Percentiles rank a stretch among this genome's conserved stretches.
Evolutionary conservation across 2,888 invertebrate genomes (phyloP).

Genomic region (Eremobia ochroleuca): DNA sequence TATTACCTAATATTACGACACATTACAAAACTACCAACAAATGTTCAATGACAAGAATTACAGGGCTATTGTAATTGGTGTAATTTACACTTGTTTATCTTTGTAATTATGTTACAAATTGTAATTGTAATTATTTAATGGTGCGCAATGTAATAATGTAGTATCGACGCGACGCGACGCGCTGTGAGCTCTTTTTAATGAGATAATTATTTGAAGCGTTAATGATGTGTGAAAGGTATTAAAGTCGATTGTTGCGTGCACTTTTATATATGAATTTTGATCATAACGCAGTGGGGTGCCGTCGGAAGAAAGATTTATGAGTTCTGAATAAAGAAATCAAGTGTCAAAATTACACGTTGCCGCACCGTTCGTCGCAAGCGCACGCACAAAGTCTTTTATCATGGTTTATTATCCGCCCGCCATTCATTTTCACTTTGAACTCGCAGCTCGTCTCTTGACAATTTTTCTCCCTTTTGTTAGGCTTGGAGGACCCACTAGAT

Average conservation of each 20-base stretch:
- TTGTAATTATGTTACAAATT: conserved; percentile 57
- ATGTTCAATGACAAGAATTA: conserved; percentile 65
- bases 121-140: conserved; percentile 55
- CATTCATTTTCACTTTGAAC: conserved; percentile 84
- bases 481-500: conserved; percentile 75
- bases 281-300: conserved; percentile 67
- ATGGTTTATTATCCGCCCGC: conserved; percentile 77
- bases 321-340: conserved; percentile 86
- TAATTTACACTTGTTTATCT: conserved; percentile 63
- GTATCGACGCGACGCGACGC: conserved; percentile 29
- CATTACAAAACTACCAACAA: conserved; percentile 59
- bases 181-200: conserved; percentile 41
- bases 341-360: conserved; percentile 83
- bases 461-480: conserved; percentile 83
- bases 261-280: conserved; percentile 67
- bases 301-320: conserved; percentile 76
- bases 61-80: conserved; percentile 57
- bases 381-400: conserved; percentile 75
- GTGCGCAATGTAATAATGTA: conserved; percentile 31
- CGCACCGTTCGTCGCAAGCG: conserved; percentile 65
- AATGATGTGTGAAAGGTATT: conserved; percentile 59
- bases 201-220: conserved; percentile 51
- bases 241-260: conserved; percentile 46
- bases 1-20: conserved; percentile 60
- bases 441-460: conserved; percentile 78